These are phyloP conservation scores for Homarus gammarus DNA, from an alignment of 2,888 invertebrate species.

Conservation along the genomic window DNA sequence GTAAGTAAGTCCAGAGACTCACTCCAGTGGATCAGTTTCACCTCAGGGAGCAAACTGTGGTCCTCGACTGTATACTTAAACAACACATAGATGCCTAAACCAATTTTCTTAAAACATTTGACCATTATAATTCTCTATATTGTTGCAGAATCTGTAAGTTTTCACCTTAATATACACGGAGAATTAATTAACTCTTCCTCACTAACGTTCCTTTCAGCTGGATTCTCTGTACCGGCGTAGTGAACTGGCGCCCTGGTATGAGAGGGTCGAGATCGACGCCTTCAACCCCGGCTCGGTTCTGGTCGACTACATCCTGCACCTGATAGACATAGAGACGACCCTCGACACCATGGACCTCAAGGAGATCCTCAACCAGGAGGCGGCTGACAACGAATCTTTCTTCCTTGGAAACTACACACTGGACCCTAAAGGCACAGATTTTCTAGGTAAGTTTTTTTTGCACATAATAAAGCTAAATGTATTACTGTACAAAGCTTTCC, in stretches of 20 bases:
- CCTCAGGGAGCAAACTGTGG: no score
- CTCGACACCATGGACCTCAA: conserved; percentile 75
- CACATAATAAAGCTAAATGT: not conserved
- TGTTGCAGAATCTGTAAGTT: no score
- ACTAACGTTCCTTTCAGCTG: conserved; percentile 52
- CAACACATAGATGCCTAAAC: no score
- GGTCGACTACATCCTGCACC: conserved; percentile 72
- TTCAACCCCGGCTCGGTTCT: conserved; percentile 75
- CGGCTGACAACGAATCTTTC: conserved; percentile 11
- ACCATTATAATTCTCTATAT: no score
- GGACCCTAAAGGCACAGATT: conserved; percentile 74
- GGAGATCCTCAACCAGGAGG: conserved; percentile 62
- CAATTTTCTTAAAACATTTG: no score
- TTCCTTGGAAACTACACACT: conserved; percentile 67
- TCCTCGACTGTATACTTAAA: no score
- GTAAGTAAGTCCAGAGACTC: no score
- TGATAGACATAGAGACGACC: conserved; percentile 56
- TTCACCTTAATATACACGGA: no score
- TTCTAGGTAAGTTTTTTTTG: conserved; percentile 67
- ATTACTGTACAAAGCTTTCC: not conserved
- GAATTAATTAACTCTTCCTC: no score
- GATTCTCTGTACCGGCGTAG: conserved; percentile 68
- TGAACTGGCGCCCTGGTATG: conserved; percentile 67
- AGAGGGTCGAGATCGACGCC: conserved; percentile 74
- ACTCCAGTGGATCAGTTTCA: no score